These are phyloP conservation scores for Xiphophorus maculatus DNA, from an alignment of 2,113 vertebrate species.

Conservation along the genomic window DNA sequence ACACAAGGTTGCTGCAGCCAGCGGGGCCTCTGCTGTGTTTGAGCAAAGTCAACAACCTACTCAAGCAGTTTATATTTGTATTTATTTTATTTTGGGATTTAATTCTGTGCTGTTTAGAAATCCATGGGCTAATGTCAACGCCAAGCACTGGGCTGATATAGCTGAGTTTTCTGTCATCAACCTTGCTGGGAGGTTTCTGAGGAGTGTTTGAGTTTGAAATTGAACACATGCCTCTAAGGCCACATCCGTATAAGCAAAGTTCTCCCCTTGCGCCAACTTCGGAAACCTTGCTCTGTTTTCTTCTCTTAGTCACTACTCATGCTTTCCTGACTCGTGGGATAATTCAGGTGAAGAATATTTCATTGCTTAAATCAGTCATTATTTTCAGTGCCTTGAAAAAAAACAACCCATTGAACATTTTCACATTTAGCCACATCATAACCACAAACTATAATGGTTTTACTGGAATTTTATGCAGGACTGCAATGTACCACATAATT, in stretches of 20 bases:
- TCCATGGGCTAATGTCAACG: conserved; percentile 51
- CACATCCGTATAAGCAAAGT: conserved; percentile 48
- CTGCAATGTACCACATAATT: no score
- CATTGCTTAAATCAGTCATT: not conserved
- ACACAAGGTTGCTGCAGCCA: conserved; percentile 21
- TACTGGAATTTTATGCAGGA: no score
- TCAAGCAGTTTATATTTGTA: conserved; percentile 56
- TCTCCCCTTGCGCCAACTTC: conserved; percentile 42
- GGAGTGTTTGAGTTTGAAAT: conserved; percentile 66
- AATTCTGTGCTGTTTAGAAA: conserved; percentile 65
- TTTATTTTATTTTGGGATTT: conserved; percentile 66
- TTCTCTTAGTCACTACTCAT: conserved; percentile 57
- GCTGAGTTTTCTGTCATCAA: conserved; percentile 48
- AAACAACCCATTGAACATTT: not conserved
- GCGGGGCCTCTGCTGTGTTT: conserved; percentile 30
- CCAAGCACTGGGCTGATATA: conserved; percentile 20
- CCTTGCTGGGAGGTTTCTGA: conserved; percentile 35
- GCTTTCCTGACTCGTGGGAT: conserved; percentile 12
- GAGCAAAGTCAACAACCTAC: conserved; percentile 60
- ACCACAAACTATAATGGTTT: no score
- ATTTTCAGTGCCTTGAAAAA: not conserved
- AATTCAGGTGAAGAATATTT: conserved; percentile 30
- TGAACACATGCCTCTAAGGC: conserved; percentile 54
- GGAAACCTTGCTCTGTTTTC: conserved; percentile 55
- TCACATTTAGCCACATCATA: no score